A percentile compares a stretch with the other conserved stretches of the same genome.
These are phyloP conservation scores for Equus quagga DNA, from an alignment of 2,113 vertebrate genomes.

Conservation along the genomic window DNA sequence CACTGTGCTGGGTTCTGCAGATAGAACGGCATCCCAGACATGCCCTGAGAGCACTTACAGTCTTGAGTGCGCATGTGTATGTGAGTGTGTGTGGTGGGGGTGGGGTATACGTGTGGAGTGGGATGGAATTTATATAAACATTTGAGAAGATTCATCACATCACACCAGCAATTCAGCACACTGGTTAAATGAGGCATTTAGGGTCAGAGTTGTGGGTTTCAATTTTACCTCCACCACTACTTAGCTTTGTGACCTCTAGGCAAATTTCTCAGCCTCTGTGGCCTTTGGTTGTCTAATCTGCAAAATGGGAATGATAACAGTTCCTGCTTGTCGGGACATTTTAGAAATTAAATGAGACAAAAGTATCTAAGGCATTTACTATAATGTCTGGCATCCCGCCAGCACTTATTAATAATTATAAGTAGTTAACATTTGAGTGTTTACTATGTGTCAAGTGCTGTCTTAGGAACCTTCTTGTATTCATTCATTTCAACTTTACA, in stretches of 20 bases:
- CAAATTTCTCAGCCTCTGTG: background rate
- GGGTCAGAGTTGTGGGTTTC: background rate
- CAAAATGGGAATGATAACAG: background rate
- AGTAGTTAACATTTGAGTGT: background rate
- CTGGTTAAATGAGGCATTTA: background rate
- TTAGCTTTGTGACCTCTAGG: background rate
- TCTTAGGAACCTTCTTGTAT: background rate
- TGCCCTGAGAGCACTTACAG: no score
- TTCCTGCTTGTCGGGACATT: background rate
- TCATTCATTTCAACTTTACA: background rate
- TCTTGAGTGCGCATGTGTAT: accelerated
- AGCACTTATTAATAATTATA: background rate
- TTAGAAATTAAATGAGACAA: background rate
- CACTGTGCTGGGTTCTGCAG: background rate
- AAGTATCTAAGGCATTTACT: background rate
- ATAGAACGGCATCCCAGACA: accelerated
- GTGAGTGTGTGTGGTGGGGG: background rate
- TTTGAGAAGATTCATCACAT: background rate
- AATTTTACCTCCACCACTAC: background rate
- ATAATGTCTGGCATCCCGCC: background rate
- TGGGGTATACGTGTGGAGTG: accelerated
- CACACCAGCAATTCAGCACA: background rate
- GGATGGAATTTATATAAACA: background rate
- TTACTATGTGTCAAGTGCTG: background rate
- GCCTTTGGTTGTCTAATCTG: background rate